Conservation (phyloP, 2,888 invertebrate species). For the Abrostola tripartita region DNA sequence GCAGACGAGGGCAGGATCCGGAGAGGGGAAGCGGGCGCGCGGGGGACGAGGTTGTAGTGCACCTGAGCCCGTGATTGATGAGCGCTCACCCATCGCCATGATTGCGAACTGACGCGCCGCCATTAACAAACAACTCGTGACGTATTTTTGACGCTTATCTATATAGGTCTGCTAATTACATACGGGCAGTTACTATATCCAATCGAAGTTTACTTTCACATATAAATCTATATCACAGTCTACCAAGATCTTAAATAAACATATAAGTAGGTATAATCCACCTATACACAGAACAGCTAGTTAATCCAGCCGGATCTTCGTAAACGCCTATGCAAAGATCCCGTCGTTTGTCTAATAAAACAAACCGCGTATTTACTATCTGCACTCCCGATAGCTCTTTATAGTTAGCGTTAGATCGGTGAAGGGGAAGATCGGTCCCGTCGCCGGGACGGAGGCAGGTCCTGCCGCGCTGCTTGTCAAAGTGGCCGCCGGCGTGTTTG, state of each 20-base stretch:
- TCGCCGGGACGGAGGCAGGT: constrained; percentile 69
- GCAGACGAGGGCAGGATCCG: constrained; percentile 61
- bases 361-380: constrained; percentile 77
- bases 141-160: constrained; percentile 21
- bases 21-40: constrained; percentile 49
- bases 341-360: constrained; percentile 65
- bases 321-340: constrained; percentile 57
- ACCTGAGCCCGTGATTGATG: constrained; percentile 87
- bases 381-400: constrained; percentile 76
- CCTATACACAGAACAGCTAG: constrained; percentile 26
- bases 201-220: neutral
- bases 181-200: neutral
- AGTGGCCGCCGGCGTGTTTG: constrained; percentile 87
- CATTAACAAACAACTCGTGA: constrained; percentile 63
- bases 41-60: constrained; percentile 61
- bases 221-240: neutral
- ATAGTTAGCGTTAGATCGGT: constrained; percentile 79
- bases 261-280: neutral
- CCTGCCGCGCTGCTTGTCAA: constrained; percentile 83
- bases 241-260: neutral
- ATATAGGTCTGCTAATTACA: constrained; percentile 4
- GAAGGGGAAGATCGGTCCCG: constrained; percentile 79
- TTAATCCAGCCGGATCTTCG: constrained; percentile 43
- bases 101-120: constrained; percentile 71
- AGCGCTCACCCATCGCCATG: constrained; percentile 78